phyloP scores from a whole-genome alignment of 2,888 invertebrate genomes.

The Acanthosoma haemorrhoidale region DNA sequence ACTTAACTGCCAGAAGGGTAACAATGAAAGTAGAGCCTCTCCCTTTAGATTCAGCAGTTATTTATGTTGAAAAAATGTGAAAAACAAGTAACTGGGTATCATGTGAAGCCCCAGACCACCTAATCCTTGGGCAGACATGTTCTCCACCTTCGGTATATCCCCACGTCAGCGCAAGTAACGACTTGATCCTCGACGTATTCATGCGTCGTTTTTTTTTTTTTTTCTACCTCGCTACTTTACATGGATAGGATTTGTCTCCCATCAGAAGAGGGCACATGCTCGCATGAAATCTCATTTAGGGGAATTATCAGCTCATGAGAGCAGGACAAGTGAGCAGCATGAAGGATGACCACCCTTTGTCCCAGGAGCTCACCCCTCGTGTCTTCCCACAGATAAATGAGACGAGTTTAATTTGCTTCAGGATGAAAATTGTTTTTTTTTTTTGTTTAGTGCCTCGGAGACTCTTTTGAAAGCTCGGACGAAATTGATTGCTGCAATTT shows the following conservation, averaged over 20 bases:
- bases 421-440: not conserved
- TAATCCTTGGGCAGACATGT: not conserved
- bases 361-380: not conserved
- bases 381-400: not conserved
- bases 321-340: not conserved
- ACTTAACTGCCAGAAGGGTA: no score
- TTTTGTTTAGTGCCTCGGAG: not conserved
- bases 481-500: not conserved
- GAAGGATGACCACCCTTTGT: not conserved
- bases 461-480: not conserved
- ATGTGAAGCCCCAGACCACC: no score
- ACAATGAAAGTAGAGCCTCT: no score
- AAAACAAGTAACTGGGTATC: no score
- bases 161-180: not conserved
- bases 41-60: no score
- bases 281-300: conserved; percentile 2
- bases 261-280: no score
- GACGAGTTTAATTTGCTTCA: not conserved
- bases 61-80: no score
- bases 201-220: not conserved
- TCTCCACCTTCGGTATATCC: not conserved
- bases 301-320: conserved; percentile 2
- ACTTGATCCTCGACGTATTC: not conserved
- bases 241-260: not conserved
- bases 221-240: not conserved